Evolutionary conservation across 2,113 vertebrate species (phyloP), one percentile per base, ranked within the genome.

Genomic region (Centrocercus urophasianus): DNA sequence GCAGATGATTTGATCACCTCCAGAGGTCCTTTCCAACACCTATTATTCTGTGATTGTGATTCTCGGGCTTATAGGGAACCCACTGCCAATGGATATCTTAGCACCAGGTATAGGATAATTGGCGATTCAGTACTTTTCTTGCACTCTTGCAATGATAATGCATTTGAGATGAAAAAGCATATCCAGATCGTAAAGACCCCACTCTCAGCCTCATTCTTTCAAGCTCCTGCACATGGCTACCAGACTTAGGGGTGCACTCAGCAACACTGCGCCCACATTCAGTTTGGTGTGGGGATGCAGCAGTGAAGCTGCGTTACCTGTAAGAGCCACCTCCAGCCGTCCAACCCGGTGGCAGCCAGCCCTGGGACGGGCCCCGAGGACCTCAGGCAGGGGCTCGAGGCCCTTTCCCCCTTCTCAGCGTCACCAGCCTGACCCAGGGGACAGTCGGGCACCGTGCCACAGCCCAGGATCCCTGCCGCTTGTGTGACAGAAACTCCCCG

Each of bases 231-330:
- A 43, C 36, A 63, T 63, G 66, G 48, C 32, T 57, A 3, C 11
- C 32, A 13, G 36, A 66, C 60, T 54, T 52, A 43, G n/a, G 70
- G 45, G 65, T 60, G 48, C 27, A 22, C 4, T 27, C 45, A 8
- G 1, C 25, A 24, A 48, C 22, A 5, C 0, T 8, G 24, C 4
- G 27, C 36, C 34, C 65, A 50, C 0, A 0, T 47, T 59, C 45
- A 10, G 4, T 57, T n/a, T 10, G 15, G 48, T 0, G 0, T 19
- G 0, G 7, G 60, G 57, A 45, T 1, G 13, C 34, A 47, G 42
- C 34, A 15, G 57, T 40, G 45, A 81, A 66, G n/a, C 12, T 2
- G 22, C 8, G 11, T 20, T 74, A 67, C 43, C 42, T 40, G 8
- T 4, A 78, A 64, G 80, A 92, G 74, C 10, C 61, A 75, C 70